phyloP scores from a whole-genome alignment of 2,888 invertebrate genomes.

The Himalopsyche tibetana region DNA sequence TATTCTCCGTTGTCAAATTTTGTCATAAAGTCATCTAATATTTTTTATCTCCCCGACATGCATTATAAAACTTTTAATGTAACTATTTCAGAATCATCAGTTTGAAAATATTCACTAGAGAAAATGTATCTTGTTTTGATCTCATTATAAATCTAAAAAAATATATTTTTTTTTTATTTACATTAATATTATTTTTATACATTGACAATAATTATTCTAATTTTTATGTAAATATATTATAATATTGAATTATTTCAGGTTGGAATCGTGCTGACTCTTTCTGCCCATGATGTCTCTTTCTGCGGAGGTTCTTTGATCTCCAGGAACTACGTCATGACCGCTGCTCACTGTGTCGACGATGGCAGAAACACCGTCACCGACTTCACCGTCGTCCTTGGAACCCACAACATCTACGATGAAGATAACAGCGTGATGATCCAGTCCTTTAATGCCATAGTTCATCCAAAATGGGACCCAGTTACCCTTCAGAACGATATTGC shows the following conservation, averaged over 20 bases:
- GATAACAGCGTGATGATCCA: slow-evolving; percentile 67
- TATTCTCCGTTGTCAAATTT: too few relatives aligned
- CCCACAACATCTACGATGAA: slow-evolving; percentile 68
- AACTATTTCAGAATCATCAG: too few relatives aligned
- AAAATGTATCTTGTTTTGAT: too few relatives aligned
- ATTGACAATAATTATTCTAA: too few relatives aligned
- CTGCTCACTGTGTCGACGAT: slow-evolving; percentile 68
- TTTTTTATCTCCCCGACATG: too few relatives aligned
- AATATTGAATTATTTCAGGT: slow-evolving; percentile 50
- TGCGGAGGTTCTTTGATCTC: slow-evolving; percentile 69
- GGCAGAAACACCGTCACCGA: slow-evolving; percentile 55
- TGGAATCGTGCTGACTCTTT: slow-evolving; percentile 61
- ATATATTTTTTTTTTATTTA: too few relatives aligned
- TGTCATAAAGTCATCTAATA: too few relatives aligned
- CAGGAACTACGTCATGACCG: slow-evolving; percentile 67
- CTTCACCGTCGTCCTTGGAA: slow-evolving; percentile 60
- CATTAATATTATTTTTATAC: too few relatives aligned
- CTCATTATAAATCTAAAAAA: too few relatives aligned
- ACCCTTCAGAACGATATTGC: slow-evolving; percentile 72
- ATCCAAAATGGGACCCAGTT: slow-evolving; percentile 69
- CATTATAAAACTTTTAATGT: too few relatives aligned
- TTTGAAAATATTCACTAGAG: too few relatives aligned
- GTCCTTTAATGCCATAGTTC: slow-evolving; percentile 69
- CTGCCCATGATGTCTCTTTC: slow-evolving; percentile 66
- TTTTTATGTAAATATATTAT: background rate